phyloP scores from a whole-genome alignment of 2,797 vertebrate species.

The Melanotaenia parkinsoni region DNA sequence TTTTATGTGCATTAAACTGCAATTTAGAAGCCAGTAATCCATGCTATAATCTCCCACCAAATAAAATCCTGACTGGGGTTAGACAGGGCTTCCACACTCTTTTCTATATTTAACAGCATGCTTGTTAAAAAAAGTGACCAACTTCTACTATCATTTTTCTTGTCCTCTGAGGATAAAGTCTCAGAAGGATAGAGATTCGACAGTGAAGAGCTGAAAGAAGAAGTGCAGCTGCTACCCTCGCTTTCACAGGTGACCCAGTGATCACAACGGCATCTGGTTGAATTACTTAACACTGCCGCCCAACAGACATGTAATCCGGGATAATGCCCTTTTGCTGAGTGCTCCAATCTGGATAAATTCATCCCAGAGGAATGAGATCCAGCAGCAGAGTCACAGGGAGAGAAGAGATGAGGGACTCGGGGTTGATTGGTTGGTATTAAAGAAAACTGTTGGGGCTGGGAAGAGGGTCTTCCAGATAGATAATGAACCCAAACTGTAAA shows the following conservation, averaged over 20 bases:
- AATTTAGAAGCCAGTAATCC: slow-evolving; percentile 85
- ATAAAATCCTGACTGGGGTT: slow-evolving; percentile 67
- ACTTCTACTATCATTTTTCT: neutral
- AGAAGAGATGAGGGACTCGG: slow-evolving; percentile 63
- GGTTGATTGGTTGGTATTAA: slow-evolving; percentile 75
- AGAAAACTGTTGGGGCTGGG: slow-evolving; percentile 66
- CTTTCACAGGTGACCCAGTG: slow-evolving; percentile 79
- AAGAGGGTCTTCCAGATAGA: slow-evolving; percentile 60
- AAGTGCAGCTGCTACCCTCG: slow-evolving; percentile 49
- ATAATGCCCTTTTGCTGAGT: slow-evolving; percentile 87
- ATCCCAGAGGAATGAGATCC: slow-evolving; percentile 80
- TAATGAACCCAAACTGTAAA: slow-evolving; percentile 79
- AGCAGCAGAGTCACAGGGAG: slow-evolving; percentile 63
- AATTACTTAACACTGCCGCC: slow-evolving; percentile 86
- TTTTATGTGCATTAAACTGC: slow-evolving; percentile 78
- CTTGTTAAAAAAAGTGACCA: neutral
- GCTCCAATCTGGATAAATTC: slow-evolving; percentile 86
- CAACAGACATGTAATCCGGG: slow-evolving; percentile 85
- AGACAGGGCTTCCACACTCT: slow-evolving; percentile 21
- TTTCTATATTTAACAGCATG: slow-evolving; percentile 14
- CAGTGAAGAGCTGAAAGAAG: slow-evolving; percentile 33
- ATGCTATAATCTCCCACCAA: slow-evolving; percentile 78
- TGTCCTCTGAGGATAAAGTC: slow-evolving; percentile 6
- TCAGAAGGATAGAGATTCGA: slow-evolving; percentile 25
- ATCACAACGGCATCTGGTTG: slow-evolving; percentile 85